phyloP scores from a whole-genome alignment of 2,888 invertebrate species.

The Platycheirus albimanus region DNA sequence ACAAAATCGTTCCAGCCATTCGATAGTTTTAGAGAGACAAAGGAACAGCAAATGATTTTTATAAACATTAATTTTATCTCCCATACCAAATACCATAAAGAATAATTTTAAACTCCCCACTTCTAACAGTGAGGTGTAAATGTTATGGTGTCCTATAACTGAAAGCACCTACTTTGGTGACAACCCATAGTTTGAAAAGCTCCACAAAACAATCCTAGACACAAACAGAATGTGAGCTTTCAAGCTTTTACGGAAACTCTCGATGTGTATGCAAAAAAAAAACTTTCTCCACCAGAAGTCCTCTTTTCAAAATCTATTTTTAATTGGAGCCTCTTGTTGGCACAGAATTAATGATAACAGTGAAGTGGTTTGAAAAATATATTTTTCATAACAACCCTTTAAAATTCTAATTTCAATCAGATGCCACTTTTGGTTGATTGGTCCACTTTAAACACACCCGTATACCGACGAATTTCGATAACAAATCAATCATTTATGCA shows the following conservation, averaged over 20 bases:
- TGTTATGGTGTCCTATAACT: too few species aligned
- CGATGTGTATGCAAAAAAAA: too few species aligned
- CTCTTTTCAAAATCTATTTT: constrained; percentile 10
- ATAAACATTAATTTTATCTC: too few species aligned
- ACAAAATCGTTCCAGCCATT: too few species aligned
- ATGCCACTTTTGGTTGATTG: constrained; percentile 16
- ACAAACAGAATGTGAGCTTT: constrained; percentile 1
- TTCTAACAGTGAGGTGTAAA: too few species aligned
- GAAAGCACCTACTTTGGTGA: too few species aligned
- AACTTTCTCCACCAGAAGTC: not conserved
- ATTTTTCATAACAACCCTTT: constrained; percentile 29
- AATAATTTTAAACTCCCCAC: too few species aligned
- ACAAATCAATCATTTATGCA: constrained; percentile 60
- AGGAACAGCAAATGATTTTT: too few species aligned
- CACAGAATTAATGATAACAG: constrained; percentile 48
- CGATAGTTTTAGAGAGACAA: too few species aligned
- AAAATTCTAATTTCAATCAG: constrained; percentile 49
- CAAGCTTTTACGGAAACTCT: too few species aligned
- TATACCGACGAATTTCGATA: constrained; percentile 19
- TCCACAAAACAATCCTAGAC: not conserved
- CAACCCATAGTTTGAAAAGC: not conserved
- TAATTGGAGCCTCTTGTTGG: constrained; percentile 2
- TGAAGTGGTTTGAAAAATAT: constrained; percentile 35
- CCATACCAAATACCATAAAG: too few species aligned
- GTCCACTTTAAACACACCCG: constrained; percentile 1